Evolutionary conservation across 2,797 vertebrate genomes (phyloP).

Genomic region (Philypnodon macrostomus): DNA sequence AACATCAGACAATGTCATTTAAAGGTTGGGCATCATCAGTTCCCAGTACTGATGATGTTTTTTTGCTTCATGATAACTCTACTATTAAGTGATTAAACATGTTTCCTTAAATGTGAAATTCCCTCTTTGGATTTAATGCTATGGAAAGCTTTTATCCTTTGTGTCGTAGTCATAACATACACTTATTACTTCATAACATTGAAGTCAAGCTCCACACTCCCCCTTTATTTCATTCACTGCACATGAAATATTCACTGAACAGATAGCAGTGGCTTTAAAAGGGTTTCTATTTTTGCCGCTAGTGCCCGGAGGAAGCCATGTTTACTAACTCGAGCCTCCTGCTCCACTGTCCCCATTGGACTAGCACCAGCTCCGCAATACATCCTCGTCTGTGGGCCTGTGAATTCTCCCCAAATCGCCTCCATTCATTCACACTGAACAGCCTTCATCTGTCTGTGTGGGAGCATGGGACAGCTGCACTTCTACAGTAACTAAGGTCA

Average conservation of each 20-base stretch:
- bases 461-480: conserved; percentile 53
- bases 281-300: conserved; percentile 24
- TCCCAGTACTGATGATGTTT: too few relatives aligned
- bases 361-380: conserved; percentile 37
- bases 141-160: too few relatives aligned
- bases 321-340: conserved; percentile 43
- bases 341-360: conserved; percentile 44
- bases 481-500: conserved; percentile 47
- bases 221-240: background rate
- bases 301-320: conserved; percentile 26
- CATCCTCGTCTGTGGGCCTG: conserved; percentile 24
- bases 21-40: too few relatives aligned
- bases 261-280: conserved; percentile 19
- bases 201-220: conserved; percentile 6
- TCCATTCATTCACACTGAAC: conserved; percentile 57
- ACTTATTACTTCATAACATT: conserved; percentile 10
- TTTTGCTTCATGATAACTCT: too few relatives aligned
- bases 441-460: conserved; percentile 50
- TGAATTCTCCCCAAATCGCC: conserved; percentile 44
- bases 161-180: too few relatives aligned
- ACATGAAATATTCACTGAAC: conserved; percentile 15
- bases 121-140: too few relatives aligned
- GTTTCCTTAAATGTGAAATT: too few relatives aligned
- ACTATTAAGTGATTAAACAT: too few relatives aligned
- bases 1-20: too few relatives aligned